Evolutionary conservation across 92 coral and sea anemone genomes (phyloP), one percentile per base, ranked within the genome.

Genomic region (Porites rus): DNA sequence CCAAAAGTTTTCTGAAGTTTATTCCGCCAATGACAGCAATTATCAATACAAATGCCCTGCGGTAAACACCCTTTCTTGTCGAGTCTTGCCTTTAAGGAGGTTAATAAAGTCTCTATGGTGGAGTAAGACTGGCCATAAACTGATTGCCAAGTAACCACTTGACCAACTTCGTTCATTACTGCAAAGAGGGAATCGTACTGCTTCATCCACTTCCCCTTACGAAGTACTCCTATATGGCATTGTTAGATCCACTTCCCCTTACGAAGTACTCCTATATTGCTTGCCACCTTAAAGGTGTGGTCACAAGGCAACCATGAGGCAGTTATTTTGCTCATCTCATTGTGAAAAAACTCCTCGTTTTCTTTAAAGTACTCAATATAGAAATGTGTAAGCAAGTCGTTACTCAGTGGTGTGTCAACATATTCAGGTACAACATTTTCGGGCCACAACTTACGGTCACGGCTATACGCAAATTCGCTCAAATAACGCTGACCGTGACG

Each of bases 131-230:
- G 75, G 13, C 89, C 86, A 43, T 71, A 74, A 17, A 81, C 68
- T 25, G 87, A 78, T 80, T 88, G 91, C 92, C 94, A 91, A 61
- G 80, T 74, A 24, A 91, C 66, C 53, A 91, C 94, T 61, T 80
- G 77, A 61, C 94, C 94, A 60, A 73, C 62, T 68, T 91, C 94
- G 83, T 90, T 90, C 72, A 81, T 66, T 31, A 87, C 84, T 21
- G 83, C 59, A 69, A 87, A 87, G 74, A 90, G 69, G 8, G 83
- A 79, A 69, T 81, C 88, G 77, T 62, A 88, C 76, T 73, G 82
- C 53, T 82, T 22, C 53, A 65, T 75, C 92, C 92, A 89, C 72
- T 52, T 71, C 70, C 75, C 74, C 20, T 75, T 64, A 3, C 69
- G 75, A 82, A 73, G 69, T 43, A 82, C 12, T 19, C 92, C 92